A percentile compares a stretch with the other conserved stretches of the same genome.
These are phyloP conservation scores for Chinchilla lanigera DNA, from an alignment of 2,113 vertebrate genomes.

Conservation along the genomic window DNA sequence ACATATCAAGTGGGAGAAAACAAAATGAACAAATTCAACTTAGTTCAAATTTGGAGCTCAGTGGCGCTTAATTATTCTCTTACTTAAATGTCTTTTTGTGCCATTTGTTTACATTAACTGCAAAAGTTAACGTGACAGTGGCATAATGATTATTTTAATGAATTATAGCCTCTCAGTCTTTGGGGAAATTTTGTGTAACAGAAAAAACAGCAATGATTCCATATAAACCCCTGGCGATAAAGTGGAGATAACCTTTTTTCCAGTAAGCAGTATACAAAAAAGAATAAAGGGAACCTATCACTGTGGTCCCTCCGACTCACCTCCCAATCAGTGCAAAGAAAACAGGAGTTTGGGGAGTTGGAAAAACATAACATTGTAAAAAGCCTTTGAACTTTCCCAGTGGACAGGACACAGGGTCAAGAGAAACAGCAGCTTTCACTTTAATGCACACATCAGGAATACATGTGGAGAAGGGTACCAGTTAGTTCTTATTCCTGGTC, in stretches of 20 bases:
- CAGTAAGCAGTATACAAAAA: background rate
- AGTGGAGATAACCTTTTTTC: slow-evolving; percentile 43
- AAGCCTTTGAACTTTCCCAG: background rate
- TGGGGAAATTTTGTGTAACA: slow-evolving; percentile 22
- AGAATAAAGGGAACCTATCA: background rate
- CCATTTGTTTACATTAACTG: background rate
- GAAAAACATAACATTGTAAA: background rate
- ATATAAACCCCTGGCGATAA: background rate
- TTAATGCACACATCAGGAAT: background rate
- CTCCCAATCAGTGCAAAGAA: slow-evolving; percentile 3
- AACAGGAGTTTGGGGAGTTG: background rate
- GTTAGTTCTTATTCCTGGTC: background rate
- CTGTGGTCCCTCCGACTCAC: background rate
- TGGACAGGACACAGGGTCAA: background rate
- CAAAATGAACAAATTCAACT: background rate
- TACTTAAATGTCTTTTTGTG: background rate
- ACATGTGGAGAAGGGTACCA: background rate
- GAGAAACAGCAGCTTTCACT: background rate
- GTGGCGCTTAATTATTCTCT: background rate
- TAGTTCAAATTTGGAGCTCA: slow-evolving; percentile 16
- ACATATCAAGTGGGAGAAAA: background rate
- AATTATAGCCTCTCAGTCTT: slow-evolving; percentile 25
- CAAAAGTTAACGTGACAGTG: slow-evolving; percentile 21
- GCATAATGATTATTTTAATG: background rate
- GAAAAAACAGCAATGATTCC: slow-evolving; percentile 30